Evolutionary conservation across 2,113 vertebrate species (phyloP).

Genomic region (Shinisaurus crocodilurus): DNA sequence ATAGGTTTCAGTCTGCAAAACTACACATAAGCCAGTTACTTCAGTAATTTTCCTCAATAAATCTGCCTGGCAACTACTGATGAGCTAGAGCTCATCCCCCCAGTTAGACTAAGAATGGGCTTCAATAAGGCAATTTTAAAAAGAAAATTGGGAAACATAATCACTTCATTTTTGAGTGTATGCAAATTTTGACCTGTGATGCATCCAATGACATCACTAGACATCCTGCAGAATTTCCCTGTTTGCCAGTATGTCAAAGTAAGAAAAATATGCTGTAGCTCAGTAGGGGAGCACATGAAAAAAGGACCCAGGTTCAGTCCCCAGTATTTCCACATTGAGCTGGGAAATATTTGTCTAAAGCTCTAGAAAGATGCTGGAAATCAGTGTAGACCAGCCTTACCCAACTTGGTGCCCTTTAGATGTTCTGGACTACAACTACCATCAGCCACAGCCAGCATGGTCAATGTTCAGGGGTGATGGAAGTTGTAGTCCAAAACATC

Average conservation of each 20-base stretch:
- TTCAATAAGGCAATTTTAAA: not conserved
- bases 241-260: not conserved
- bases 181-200: not conserved
- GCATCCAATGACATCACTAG: not conserved
- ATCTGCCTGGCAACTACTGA: not conserved
- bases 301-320: not conserved
- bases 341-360: not conserved
- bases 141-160: not conserved
- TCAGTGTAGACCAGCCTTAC: no score
- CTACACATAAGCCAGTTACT: not conserved
- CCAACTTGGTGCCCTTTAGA: no score
- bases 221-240: not conserved
- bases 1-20: not conserved
- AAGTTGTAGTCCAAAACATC: no score
- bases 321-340: not conserved
- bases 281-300: not conserved
- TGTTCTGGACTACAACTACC: no score
- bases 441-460: no score
- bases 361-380: not conserved
- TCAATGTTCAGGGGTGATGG: no score
- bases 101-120: not conserved
- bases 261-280: not conserved
- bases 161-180: not conserved
- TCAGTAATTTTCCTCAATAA: not conserved
- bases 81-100: not conserved